Conservation (phyloP, 2,113 vertebrate genomes). For the Quiscalus mexicanus region DNA sequence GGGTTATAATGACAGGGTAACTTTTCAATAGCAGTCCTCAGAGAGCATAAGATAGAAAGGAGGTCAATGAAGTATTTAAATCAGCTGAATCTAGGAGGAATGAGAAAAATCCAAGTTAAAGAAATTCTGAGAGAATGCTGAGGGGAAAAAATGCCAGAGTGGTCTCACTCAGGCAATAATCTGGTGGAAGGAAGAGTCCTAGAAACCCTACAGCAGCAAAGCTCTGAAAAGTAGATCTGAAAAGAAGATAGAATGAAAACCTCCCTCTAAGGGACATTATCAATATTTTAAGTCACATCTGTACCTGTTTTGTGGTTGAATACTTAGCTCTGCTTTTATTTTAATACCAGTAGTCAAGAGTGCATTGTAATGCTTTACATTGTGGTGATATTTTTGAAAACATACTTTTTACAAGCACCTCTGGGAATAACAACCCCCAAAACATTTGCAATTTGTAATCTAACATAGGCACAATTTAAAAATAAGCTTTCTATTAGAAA, state of each 20-base stretch:
- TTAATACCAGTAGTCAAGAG: not conserved
- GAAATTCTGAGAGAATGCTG: not conserved
- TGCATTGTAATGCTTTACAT: not conserved
- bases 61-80: constrained; percentile 10
- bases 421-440: not conserved
- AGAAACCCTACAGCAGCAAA: not conserved
- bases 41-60: not conserved
- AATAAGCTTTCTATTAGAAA: not conserved
- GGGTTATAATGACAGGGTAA: not conserved
- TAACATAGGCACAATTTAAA: not conserved
- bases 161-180: not conserved
- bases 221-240: not conserved
- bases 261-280: not conserved
- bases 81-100: not conserved
- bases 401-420: not conserved
- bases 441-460: not conserved
- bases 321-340: not conserved
- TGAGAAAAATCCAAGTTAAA: not conserved
- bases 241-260: not conserved
- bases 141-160: not conserved
- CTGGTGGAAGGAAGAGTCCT: not conserved
- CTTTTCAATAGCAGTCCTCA: not conserved
- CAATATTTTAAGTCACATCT: not conserved
- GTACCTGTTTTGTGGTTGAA: not conserved
- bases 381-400: not conserved